These are phyloP conservation scores for Cotesia chilonis DNA, from an alignment of 1,140 invertebrate genomes.

Conservation along the genomic window DNA sequence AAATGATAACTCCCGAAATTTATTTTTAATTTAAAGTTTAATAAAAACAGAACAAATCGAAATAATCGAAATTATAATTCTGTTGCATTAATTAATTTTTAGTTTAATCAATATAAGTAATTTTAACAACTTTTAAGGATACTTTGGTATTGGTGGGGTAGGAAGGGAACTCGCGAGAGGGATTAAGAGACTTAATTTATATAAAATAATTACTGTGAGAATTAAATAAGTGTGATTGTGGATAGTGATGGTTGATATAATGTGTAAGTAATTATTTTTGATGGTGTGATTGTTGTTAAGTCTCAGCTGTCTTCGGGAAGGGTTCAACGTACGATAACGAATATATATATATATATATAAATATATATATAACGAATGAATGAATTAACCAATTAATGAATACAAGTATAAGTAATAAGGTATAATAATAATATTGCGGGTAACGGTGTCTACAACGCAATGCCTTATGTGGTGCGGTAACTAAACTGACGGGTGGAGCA, in stretches of 20 bases:
- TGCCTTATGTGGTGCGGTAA: slow-evolving; percentile 69
- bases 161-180: slow-evolving; percentile 19
- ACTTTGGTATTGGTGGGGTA: background rate
- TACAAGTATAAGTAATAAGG: slow-evolving; percentile 57
- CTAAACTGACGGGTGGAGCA: slow-evolving; percentile 64
- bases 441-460: slow-evolving; percentile 66
- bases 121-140: no score
- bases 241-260: no score
- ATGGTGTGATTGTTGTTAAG: background rate
- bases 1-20: no score
- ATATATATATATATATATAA: no score
- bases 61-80: no score
- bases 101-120: no score
- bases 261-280: slow-evolving; percentile 4
- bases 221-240: no score
- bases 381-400: slow-evolving; percentile 48
- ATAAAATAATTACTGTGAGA: no score
- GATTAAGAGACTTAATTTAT: no score
- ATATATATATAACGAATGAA: slow-evolving; percentile 40
- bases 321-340: slow-evolving; percentile 40
- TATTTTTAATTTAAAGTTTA: no score
- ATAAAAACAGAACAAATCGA: no score
- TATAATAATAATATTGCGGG: slow-evolving; percentile 62
- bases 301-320: background rate
- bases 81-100: no score